These are phyloP conservation scores for Drosophila erecta DNA, from an alignment of 1,140 invertebrate species.

Conservation along the genomic window DNA sequence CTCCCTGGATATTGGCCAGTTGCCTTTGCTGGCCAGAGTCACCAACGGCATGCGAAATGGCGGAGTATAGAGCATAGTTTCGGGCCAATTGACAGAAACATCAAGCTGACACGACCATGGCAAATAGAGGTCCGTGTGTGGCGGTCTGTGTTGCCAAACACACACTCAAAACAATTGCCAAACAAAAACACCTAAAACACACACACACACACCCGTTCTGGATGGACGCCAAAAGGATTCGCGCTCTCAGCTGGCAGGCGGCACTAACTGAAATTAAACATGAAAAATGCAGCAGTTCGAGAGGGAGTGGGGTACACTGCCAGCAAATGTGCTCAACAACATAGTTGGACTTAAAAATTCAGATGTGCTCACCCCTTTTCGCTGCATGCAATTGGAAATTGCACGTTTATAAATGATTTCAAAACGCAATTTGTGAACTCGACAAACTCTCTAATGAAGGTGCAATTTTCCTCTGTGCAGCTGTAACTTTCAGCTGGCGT, in stretches of 20 bases:
- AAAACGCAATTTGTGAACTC: no score
- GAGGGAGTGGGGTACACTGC: constrained; percentile 14
- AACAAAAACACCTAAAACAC: constrained; percentile 19
- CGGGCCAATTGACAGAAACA: constrained; percentile 53
- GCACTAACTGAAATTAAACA: constrained; percentile 81
- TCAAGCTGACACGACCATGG: constrained; percentile 40
- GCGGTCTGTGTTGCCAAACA: constrained; percentile 24
- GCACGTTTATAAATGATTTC: no score
- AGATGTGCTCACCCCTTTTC: no score
- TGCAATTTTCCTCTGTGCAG: background rate
- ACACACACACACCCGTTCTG: constrained; percentile 15
- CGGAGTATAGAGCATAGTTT: constrained; percentile 31
- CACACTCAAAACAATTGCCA: constrained; percentile 38
- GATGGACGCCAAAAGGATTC: constrained; percentile 60
- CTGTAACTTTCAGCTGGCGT: constrained; percentile 24
- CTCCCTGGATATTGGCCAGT: background rate
- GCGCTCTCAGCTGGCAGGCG: constrained; percentile 14
- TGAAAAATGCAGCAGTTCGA: constrained; percentile 69
- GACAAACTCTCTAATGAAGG: no score
- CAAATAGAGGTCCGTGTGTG: constrained; percentile 43
- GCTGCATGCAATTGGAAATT: no score
- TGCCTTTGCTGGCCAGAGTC: constrained; percentile 8
- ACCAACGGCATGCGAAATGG: constrained; percentile 71
- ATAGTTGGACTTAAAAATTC: no score
- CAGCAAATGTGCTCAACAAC: background rate